Evolutionary conservation across 2,113 vertebrate genomes (phyloP).

Genomic region (Scomber colias): DNA sequence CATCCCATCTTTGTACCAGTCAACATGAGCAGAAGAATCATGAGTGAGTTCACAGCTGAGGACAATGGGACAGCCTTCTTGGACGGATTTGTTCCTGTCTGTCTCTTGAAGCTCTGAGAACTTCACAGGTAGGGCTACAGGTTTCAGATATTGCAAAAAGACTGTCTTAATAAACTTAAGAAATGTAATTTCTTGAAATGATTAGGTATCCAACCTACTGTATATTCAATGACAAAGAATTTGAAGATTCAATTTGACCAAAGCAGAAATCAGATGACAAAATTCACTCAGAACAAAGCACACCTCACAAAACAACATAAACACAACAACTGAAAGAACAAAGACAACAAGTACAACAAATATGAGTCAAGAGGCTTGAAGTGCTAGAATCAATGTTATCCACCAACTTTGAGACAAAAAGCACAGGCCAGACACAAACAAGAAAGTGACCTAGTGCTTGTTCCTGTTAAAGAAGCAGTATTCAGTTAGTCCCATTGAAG

Average conservation of each 20-base stretch:
- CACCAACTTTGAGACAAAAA: conserved; percentile 40
- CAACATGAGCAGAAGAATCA: conserved; percentile 72
- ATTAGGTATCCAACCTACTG: conserved; percentile 4
- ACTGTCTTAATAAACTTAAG: conserved; percentile 41
- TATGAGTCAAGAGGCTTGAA: conserved; percentile 5
- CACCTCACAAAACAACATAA: conserved; percentile 35
- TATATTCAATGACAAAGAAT: conserved; percentile 16
- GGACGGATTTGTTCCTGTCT: conserved; percentile 71
- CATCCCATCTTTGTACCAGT: conserved; percentile 83
- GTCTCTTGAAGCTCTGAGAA: conserved; percentile 78
- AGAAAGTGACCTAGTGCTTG: conserved; percentile 20
- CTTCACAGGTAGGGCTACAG: conserved; percentile 77
- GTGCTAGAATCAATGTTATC: conserved; percentile 44
- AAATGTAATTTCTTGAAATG: neutral
- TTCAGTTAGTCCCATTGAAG: conserved; percentile 33
- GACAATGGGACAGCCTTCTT: conserved; percentile 75
- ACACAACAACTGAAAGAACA: conserved; percentile 27
- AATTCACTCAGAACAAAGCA: conserved; percentile 12
- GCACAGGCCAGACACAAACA: conserved; percentile 48
- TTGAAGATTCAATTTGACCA: conserved; percentile 19
- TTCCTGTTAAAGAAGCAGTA: neutral
- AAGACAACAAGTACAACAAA: conserved; percentile 33
- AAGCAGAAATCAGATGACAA: conserved; percentile 17
- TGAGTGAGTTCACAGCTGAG: conserved; percentile 81
- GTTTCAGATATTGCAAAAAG: conserved; percentile 71